Conservation (phyloP, 2,113 vertebrate species). For the Oriolus oriolus region DNA sequence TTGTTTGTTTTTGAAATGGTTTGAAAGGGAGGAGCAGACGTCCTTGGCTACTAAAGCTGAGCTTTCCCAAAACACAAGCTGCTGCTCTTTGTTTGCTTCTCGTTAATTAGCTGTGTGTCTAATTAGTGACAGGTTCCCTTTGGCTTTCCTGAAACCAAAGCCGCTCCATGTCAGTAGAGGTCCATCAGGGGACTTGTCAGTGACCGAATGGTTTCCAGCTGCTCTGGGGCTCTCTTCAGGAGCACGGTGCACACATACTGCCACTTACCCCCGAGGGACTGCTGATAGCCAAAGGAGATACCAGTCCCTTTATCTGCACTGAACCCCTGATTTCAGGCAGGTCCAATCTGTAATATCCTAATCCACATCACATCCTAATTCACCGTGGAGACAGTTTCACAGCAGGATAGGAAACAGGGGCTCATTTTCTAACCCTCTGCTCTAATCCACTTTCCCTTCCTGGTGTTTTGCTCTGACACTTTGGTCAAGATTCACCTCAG, state of each 20-base stretch:
- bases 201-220: conserved; percentile 64
- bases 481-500: neutral
- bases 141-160: conserved; percentile 66
- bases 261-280: neutral
- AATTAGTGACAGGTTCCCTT: conserved; percentile 70
- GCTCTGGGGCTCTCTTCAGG: neutral
- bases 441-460: neutral
- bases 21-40: conserved; percentile 45
- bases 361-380: neutral
- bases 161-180: conserved; percentile 39
- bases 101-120: conserved; percentile 70
- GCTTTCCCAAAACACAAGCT: conserved; percentile 64
- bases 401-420: neutral
- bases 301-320: neutral
- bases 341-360: neutral
- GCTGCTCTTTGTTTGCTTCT: conserved; percentile 63
- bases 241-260: neutral
- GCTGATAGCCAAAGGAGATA: neutral
- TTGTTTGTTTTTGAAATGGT: conserved; percentile 63
- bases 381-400: neutral
- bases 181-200: conserved; percentile 62
- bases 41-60: conserved; percentile 48
- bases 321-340: neutral
- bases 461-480: neutral
- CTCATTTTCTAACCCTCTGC: neutral